A percentile compares a stretch with the other conserved stretches of the same genome.
These are phyloP conservation scores for Sphinx pinastri DNA, from an alignment of 2,888 invertebrate species.

Conservation along the genomic window DNA sequence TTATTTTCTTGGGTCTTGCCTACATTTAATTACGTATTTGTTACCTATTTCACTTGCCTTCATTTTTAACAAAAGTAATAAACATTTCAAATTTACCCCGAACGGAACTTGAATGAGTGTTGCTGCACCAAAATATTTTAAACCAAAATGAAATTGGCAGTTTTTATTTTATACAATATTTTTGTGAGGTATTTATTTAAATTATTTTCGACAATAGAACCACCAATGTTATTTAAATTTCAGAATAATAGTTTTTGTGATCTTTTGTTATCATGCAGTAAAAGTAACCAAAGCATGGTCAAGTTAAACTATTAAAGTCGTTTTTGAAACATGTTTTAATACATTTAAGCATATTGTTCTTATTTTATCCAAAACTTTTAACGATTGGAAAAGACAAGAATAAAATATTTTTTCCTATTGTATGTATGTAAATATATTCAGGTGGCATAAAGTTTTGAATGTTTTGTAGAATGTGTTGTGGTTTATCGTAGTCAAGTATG, in stretches of 20 bases:
- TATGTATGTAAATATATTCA: no score
- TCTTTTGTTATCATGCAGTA: conserved; percentile 19
- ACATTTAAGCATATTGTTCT: neutral
- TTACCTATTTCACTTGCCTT: neutral
- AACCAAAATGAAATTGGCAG: neutral
- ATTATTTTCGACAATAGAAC: neutral
- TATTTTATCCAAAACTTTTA: no score
- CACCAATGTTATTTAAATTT: neutral
- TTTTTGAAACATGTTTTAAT: neutral
- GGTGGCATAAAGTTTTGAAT: no score
- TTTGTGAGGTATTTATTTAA: neutral
- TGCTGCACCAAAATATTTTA: neutral
- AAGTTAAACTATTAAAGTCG: neutral
- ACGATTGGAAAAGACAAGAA: no score
- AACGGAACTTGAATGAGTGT: neutral
- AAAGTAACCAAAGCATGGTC: neutral
- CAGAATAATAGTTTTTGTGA: neutral
- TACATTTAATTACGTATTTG: no score
- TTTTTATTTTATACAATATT: neutral
- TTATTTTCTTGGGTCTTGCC: no score
- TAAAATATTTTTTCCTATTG: no score
- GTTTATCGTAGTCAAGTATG: no score
- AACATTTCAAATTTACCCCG: conserved; percentile 10
- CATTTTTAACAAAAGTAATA: neutral
- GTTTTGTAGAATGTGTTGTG: no score